phyloP scores from a whole-genome alignment of 2,888 invertebrate species.

The Nephrotoma appendiculata region DNA sequence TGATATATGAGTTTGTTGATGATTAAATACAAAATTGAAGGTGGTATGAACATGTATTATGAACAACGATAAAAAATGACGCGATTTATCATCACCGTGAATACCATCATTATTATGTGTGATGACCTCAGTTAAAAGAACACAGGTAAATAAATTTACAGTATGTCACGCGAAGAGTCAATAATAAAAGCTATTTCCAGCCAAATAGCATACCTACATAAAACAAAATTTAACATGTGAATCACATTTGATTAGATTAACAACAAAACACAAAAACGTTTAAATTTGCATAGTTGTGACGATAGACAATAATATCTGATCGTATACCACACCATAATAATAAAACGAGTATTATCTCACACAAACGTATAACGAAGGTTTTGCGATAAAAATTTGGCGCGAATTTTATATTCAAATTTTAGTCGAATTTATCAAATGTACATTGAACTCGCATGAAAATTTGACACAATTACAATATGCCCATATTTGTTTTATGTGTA shows the following conservation, averaged over 20 bases:
- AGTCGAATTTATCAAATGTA: not conserved
- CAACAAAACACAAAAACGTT: not conserved
- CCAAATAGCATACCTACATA: not conserved
- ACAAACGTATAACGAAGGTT: not conserved
- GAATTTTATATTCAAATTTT: not conserved
- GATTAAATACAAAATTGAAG: no score
- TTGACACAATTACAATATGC: not conserved
- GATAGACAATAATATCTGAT: not conserved
- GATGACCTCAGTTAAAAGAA: not conserved
- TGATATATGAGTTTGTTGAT: not conserved
- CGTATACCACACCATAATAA: not conserved
- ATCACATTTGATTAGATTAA: not conserved
- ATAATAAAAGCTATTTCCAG: not conserved
- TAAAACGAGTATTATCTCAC: not conserved
- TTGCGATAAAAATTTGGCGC: not conserved
- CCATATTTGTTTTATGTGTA: not conserved
- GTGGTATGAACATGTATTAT: no score
- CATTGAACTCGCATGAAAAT: not conserved
- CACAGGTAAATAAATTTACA: not conserved
- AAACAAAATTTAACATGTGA: not conserved
- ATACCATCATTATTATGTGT: not conserved
- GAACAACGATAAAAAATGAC: not conserved
- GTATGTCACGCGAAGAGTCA: not conserved
- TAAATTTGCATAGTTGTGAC: not conserved
- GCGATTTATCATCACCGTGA: not conserved